Percentiles rank a stretch among this genome's conserved stretches.
These are phyloP conservation scores for Callaeas wilsoni DNA, from an alignment of 2,113 vertebrate species.

Conservation along the genomic window DNA sequence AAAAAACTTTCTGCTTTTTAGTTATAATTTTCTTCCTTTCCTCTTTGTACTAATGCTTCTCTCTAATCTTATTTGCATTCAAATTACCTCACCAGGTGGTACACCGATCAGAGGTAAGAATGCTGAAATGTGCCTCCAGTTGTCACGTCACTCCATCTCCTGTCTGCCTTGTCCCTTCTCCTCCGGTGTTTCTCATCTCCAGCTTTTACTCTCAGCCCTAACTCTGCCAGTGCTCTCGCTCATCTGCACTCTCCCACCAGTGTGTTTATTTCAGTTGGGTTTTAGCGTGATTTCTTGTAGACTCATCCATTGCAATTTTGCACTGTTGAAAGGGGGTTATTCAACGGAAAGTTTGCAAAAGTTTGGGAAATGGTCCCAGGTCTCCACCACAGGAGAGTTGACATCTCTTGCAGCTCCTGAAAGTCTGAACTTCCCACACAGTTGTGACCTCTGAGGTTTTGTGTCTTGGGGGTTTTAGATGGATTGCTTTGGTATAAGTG, in stretches of 20 bases:
- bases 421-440: neutral
- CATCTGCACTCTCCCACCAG: conserved; percentile 55
- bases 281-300: conserved; percentile 64
- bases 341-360: conserved; percentile 40
- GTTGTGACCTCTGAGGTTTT: neutral
- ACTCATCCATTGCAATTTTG: conserved; percentile 71
- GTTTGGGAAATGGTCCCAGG: neutral
- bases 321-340: conserved; percentile 63
- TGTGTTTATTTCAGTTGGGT: conserved; percentile 63
- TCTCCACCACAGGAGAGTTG: neutral
- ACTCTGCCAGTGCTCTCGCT: conserved; percentile 56
- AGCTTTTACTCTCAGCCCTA: conserved; percentile 67
- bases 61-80: conserved; percentile 99
- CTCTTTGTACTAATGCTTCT: conserved; percentile 90
- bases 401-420: neutral
- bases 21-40: conserved; percentile 76
- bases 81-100: conserved; percentile 99
- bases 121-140: conserved; percentile 84
- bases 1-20: conserved; percentile 71
- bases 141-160: conserved; percentile 75
- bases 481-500: neutral
- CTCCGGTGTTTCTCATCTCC: conserved; percentile 76
- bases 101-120: conserved; percentile 99
- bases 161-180: conserved; percentile 69
- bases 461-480: neutral